These are phyloP conservation scores for Thryonomys swinderianus DNA, from an alignment of 2,113 vertebrate genomes.

Conservation along the genomic window DNA sequence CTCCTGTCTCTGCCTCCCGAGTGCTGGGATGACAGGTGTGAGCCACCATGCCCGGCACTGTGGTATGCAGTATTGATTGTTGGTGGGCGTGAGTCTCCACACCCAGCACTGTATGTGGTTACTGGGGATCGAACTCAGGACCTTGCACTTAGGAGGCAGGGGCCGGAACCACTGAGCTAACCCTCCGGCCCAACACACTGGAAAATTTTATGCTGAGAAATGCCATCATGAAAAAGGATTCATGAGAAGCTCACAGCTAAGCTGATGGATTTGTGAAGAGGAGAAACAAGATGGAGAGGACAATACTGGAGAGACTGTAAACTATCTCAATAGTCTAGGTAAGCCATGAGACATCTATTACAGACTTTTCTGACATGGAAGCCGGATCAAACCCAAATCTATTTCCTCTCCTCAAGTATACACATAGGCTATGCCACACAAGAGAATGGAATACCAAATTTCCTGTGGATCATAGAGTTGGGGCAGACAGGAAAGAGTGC, in stretches of 20 bases:
- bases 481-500: background rate
- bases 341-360: background rate
- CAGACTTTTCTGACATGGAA: constrained; percentile 13
- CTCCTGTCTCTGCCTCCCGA: too few relatives aligned
- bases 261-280: background rate
- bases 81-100: too few relatives aligned
- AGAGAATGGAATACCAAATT: constrained; percentile 30
- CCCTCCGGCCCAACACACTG: too few relatives aligned
- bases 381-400: background rate
- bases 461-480: background rate
- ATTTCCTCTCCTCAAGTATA: constrained; percentile 22
- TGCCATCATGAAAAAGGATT: background rate
- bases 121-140: too few relatives aligned
- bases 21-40: too few relatives aligned
- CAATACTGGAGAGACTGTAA: background rate
- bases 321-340: background rate
- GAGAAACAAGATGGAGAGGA: background rate
- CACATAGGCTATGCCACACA: background rate
- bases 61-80: too few relatives aligned
- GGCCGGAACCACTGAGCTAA: too few relatives aligned
- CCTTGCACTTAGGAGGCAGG: too few relatives aligned
- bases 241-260: background rate
- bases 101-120: too few relatives aligned
- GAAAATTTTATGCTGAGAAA: background rate
- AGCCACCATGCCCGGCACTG: too few relatives aligned